A percentile compares a stretch with the other conserved stretches of the same genome.
Evolutionary conservation across 2,797 vertebrate species (phyloP).

Genomic region (Micropoecilia bifurca): DNA sequence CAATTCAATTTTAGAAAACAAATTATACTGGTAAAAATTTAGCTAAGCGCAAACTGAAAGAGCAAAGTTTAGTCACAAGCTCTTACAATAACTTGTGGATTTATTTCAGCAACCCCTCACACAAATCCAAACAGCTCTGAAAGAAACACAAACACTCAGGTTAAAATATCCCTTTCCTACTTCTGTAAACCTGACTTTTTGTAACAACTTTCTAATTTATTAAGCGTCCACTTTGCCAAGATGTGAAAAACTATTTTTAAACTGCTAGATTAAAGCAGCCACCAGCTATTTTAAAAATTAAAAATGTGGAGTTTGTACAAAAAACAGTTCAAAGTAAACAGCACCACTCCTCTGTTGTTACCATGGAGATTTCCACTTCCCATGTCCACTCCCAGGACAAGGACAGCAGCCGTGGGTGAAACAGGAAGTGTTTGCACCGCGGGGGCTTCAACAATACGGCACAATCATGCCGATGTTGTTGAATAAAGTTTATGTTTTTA

Average conservation of each 20-base stretch:
- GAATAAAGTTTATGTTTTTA: constrained; percentile 15
- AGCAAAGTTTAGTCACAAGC: constrained; percentile 31
- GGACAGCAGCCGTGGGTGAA: constrained; percentile 67
- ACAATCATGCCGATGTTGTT: constrained; percentile 34
- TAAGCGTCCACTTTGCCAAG: background rate
- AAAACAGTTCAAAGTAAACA: constrained; percentile 57
- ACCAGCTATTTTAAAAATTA: background rate
- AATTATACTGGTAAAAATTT: constrained; percentile 7
- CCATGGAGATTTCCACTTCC: constrained; percentile 75
- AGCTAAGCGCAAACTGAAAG: constrained; percentile 18
- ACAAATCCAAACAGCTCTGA: constrained; percentile 19
- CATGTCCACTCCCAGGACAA: constrained; percentile 80
- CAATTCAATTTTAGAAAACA: background rate
- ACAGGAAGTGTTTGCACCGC: constrained; percentile 73
- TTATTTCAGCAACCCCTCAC: constrained; percentile 23
- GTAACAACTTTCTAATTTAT: background rate
- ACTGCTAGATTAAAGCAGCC: background rate
- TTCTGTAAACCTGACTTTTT: background rate
- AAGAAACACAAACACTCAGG: constrained; percentile 10
- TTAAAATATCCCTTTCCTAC: constrained; percentile 4
- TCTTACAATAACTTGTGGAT: constrained; percentile 34
- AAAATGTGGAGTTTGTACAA: constrained; percentile 18
- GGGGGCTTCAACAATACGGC: constrained; percentile 58
- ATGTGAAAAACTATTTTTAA: background rate
- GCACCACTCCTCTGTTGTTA: constrained; percentile 69